phyloP scores from a whole-genome alignment of 2,888 invertebrate genomes.

The Julus scandinavius region DNA sequence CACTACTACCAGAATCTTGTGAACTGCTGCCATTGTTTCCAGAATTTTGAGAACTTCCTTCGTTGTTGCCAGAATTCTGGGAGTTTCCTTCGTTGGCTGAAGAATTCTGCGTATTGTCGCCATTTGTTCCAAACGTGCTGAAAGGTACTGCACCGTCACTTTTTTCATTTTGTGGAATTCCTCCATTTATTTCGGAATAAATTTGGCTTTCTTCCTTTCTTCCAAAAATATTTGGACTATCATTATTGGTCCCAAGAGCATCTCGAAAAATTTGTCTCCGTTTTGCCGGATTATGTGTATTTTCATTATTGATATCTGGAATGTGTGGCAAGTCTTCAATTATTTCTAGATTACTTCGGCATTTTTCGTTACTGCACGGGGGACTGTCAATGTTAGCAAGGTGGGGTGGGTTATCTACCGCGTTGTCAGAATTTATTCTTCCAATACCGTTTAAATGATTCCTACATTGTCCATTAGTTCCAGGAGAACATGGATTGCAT shows the following conservation, averaged over 20 bases:
- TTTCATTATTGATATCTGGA: neutral
- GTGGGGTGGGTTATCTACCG: neutral
- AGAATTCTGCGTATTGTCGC: neutral
- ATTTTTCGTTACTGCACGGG: neutral
- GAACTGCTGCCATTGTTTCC: neutral
- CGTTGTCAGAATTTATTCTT: neutral
- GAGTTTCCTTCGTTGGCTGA: neutral
- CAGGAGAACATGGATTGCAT: too few relatives aligned
- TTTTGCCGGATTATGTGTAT: neutral
- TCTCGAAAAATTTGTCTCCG: neutral
- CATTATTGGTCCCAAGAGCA: neutral
- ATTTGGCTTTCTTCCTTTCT: neutral
- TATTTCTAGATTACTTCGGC: neutral
- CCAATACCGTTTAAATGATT: too few relatives aligned
- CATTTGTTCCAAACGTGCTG: neutral
- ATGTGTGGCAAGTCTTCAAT: neutral
- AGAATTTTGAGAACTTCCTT: slow-evolving; percentile 37
- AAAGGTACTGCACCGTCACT: neutral
- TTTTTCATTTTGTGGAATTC: neutral
- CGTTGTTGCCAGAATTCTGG: slow-evolving; percentile 13
- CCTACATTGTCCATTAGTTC: too few relatives aligned
- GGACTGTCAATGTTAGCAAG: neutral
- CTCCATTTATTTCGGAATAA: neutral
- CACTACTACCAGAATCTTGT: slow-evolving; percentile 19
- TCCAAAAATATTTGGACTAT: neutral